Conservation (phyloP, 1,140 invertebrate species). For the Drosophila sucinea region DNA sequence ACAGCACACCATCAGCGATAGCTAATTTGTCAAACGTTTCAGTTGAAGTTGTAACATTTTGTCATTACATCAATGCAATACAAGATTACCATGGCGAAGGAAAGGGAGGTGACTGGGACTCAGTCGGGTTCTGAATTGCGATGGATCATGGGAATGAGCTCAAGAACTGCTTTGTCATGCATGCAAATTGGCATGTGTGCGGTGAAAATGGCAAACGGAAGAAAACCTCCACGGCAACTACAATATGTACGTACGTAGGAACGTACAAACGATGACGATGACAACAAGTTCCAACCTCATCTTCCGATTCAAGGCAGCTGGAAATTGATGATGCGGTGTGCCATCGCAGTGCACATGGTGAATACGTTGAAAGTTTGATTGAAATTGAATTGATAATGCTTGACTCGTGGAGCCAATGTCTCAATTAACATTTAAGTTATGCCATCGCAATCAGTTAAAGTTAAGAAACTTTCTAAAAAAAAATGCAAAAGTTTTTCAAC, state of each 20-base stretch:
- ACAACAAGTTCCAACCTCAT: constrained; percentile 22
- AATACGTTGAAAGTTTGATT: constrained; percentile 1
- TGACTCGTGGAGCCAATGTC: background rate
- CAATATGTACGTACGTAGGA: background rate
- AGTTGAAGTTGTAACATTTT: constrained; percentile 45
- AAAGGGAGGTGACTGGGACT: background rate
- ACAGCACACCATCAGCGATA: constrained; percentile 29
- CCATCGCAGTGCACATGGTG: background rate
- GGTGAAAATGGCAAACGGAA: constrained; percentile 26
- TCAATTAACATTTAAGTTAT: no score
- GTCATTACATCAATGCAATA: constrained; percentile 55
- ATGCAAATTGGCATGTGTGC: constrained; percentile 43
- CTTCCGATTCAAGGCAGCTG: constrained; percentile 37
- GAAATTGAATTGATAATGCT: background rate
- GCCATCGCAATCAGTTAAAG: no score
- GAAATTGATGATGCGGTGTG: constrained; percentile 45
- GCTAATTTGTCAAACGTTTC: constrained; percentile 69
- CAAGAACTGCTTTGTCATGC: constrained; percentile 37
- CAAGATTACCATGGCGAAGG: constrained; percentile 29
- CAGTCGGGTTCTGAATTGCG: no score
- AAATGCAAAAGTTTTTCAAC: no score
- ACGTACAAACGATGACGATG: background rate
- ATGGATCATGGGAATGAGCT: background rate
- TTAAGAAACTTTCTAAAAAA: no score
- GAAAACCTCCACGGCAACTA: constrained; percentile 30